Conservation (phyloP, 2,888 invertebrate species). For the Morinoia aosen region DNA sequence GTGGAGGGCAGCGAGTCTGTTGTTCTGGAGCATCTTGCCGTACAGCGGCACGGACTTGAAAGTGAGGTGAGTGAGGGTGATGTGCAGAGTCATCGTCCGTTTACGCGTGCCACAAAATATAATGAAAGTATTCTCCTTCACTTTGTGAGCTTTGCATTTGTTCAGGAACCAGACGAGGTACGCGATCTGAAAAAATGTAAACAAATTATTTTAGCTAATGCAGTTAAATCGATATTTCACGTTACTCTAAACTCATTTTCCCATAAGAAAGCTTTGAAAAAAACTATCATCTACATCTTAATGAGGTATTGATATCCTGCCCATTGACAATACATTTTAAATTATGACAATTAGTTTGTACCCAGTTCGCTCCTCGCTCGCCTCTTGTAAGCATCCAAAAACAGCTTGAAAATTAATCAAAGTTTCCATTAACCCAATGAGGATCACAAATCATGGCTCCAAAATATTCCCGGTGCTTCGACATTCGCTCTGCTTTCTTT, state of each 20-base stretch:
- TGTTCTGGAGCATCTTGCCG: conserved; percentile 98
- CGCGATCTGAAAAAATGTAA: neutral
- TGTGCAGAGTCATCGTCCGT: conserved; percentile 17
- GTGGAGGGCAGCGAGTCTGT: conserved; percentile 91
- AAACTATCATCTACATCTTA: neutral
- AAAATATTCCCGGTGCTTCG: too few relatives aligned
- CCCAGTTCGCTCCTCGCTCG: neutral
- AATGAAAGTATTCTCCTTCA: conserved; percentile 85
- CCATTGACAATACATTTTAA: neutral
- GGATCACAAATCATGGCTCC: too few relatives aligned
- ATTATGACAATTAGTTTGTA: neutral
- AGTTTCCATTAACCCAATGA: neutral
- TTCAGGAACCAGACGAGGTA: conserved; percentile 50
- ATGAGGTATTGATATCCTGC: neutral
- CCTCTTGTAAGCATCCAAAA: too few relatives aligned
- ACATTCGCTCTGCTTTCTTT: neutral
- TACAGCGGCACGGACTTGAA: conserved; percentile 89
- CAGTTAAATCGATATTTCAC: neutral
- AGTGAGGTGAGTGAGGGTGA: conserved; percentile 38
- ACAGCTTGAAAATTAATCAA: neutral
- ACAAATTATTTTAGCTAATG: neutral
- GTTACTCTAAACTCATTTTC: neutral
- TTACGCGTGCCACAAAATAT: conserved; percentile 96
- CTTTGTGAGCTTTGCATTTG: neutral
- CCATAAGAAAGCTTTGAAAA: neutral